These are phyloP conservation scores for Bombus impatiens DNA, from an alignment of 1,140 invertebrate genomes.

Conservation along the genomic window DNA sequence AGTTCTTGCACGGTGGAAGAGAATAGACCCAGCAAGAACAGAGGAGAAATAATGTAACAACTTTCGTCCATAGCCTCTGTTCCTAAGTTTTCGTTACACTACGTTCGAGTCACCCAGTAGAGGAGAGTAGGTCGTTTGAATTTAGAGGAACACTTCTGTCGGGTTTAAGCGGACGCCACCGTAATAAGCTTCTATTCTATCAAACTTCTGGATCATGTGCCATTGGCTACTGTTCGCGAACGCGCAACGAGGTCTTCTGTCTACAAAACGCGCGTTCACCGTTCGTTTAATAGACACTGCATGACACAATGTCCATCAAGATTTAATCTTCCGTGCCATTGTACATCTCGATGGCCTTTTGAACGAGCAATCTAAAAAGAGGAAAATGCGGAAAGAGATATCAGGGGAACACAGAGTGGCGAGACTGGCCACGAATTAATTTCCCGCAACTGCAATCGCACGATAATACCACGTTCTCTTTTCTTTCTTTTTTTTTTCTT, in stretches of 20 bases:
- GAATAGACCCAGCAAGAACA: too few species aligned
- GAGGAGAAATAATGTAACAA: too few species aligned
- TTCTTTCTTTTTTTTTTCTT: background rate
- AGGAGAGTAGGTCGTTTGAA: too few species aligned
- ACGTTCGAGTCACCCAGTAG: too few species aligned
- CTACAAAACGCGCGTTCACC: background rate
- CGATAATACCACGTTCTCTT: background rate
- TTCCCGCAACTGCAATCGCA: background rate
- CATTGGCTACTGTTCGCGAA: background rate
- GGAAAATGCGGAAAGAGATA: background rate
- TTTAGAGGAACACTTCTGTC: too few species aligned
- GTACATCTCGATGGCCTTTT: background rate
- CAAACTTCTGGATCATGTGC: too few species aligned
- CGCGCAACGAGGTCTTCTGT: background rate
- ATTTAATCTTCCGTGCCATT: background rate
- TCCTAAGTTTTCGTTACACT: too few species aligned
- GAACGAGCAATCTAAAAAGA: too few species aligned
- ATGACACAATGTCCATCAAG: background rate
- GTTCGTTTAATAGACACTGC: background rate
- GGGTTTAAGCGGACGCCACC: too few species aligned
- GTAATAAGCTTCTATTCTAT: too few species aligned
- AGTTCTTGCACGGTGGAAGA: too few species aligned
- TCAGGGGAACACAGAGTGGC: background rate
- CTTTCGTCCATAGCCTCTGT: too few species aligned
- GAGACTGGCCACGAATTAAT: background rate